phyloP scores from a whole-genome alignment of 2,113 vertebrate genomes.

The Protomyctophum bolini region DNA sequence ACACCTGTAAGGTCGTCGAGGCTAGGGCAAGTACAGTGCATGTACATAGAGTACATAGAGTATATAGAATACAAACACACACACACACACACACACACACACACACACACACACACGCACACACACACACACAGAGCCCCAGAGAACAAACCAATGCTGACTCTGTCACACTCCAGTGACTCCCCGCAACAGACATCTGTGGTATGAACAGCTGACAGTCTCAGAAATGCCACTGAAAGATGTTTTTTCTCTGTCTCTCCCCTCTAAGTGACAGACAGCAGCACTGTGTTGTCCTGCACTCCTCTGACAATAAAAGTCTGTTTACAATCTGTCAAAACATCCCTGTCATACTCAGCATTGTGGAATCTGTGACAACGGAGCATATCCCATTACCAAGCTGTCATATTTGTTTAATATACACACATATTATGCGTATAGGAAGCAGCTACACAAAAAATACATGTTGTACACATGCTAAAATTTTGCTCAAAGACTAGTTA shows the following conservation, averaged over 20 bases:
- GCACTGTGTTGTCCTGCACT: background rate
- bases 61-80: too few species aligned
- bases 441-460: background rate
- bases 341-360: background rate
- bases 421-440: too few species aligned
- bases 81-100: too few species aligned
- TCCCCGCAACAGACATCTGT: constrained; percentile 15
- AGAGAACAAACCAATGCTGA: background rate
- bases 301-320: constrained; percentile 7
- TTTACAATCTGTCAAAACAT: background rate
- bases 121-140: background rate
- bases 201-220: constrained; percentile 15
- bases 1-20: too few species aligned
- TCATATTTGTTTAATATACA: background rate
- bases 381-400: background rate
- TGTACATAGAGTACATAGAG: too few species aligned
- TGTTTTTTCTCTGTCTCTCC: background rate
- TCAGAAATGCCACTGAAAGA: background rate
- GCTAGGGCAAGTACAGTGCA: too few species aligned
- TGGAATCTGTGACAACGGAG: background rate
- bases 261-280: background rate
- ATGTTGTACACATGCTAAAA: too few species aligned
- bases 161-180: constrained; percentile 16
- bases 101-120: background rate
- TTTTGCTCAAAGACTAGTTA: too few species aligned